These are phyloP conservation scores for Chiroxiphia lanceolata DNA, from an alignment of 2,797 vertebrate genomes.

Conservation along the genomic window DNA sequence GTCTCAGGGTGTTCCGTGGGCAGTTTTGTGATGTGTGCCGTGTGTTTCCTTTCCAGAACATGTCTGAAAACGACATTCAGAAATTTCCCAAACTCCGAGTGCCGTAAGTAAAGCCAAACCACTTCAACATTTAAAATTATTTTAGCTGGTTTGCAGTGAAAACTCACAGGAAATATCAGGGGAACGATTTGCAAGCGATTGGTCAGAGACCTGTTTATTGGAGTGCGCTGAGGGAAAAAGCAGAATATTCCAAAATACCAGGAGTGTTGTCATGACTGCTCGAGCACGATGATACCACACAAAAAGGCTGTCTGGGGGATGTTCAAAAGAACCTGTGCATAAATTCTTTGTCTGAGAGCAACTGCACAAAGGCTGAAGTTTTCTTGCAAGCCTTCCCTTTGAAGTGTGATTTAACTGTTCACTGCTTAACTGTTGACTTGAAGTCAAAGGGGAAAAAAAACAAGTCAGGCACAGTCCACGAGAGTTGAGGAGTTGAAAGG, in stretches of 20 bases:
- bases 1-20: neutral
- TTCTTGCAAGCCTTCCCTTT: neutral
- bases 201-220: neutral
- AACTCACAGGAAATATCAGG: neutral
- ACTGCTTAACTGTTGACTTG: neutral
- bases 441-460: neutral
- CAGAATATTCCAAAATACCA: neutral
- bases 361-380: neutral
- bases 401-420: neutral
- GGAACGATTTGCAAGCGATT: neutral
- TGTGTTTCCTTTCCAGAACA: constrained; percentile 80
- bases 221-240: neutral
- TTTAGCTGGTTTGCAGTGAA: neutral
- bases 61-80: constrained; percentile 92
- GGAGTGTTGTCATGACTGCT: neutral
- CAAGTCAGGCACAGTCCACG: neutral
- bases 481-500: neutral
- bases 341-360: neutral
- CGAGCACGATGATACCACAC: neutral
- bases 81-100: constrained; percentile 90
- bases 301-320: neutral
- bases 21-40: neutral
- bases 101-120: constrained; percentile 84
- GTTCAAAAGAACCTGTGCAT: neutral
- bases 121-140: neutral